Conservation (phyloP, 23 tunicate species). For the Styela clava region DNA sequence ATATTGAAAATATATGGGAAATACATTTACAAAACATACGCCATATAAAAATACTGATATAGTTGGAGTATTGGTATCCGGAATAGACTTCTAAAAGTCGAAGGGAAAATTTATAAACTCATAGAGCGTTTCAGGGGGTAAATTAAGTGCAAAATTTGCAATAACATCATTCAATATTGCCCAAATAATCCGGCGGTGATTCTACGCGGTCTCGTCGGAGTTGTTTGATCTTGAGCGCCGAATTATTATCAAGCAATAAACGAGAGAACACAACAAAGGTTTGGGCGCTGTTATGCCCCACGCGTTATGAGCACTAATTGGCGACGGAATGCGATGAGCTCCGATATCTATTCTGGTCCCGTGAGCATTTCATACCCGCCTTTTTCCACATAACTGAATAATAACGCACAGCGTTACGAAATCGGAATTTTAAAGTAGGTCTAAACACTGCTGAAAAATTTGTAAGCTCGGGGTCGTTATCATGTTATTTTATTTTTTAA, state of each 20-base stretch:
- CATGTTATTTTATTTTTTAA: no score
- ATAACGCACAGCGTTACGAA: not conserved
- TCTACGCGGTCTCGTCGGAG: not conserved
- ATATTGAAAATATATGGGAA: no score
- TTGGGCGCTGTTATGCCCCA: constrained; percentile 26
- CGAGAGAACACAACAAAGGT: constrained; percentile 15
- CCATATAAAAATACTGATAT: no score
- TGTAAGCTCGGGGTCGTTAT: no score
- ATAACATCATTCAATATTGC: not conserved
- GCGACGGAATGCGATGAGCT: constrained; percentile 22
- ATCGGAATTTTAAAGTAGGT: not conserved
- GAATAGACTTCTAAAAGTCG: no score
- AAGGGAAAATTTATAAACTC: no score
- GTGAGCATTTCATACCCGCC: not conserved
- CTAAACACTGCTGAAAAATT: no score
- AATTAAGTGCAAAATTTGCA: not conserved
- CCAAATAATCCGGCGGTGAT: no score
- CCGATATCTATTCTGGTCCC: not conserved
- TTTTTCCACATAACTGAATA: not conserved
- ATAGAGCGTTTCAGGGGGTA: no score
- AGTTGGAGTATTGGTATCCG: no score
- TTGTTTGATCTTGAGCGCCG: constrained; percentile 18
- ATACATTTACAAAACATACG: no score
- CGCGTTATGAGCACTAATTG: constrained; percentile 30
- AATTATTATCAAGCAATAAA: constrained; percentile 19